Evolutionary conservation across 2,113 vertebrate species (phyloP).

Genomic region (Nycticorax nycticorax): DNA sequence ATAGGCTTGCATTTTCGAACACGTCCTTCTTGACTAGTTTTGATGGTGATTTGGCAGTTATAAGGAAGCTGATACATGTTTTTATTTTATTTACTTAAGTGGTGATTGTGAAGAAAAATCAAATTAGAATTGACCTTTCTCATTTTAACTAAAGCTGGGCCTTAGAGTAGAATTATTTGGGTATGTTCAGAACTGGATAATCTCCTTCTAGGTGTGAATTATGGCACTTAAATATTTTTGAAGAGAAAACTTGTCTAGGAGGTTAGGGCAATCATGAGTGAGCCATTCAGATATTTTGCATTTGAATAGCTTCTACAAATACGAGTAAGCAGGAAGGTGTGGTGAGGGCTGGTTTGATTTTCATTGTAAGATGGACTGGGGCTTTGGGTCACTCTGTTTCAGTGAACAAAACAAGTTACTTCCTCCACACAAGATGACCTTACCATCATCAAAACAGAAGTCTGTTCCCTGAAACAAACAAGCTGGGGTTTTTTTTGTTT

Average conservation of each 20-base stretch:
- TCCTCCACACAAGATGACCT: neutral
- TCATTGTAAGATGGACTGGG: neutral
- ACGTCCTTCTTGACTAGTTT: neutral
- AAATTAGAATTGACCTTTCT: neutral
- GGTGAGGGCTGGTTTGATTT: neutral
- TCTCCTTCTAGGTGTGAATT: neutral
- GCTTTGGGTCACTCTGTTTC: neutral
- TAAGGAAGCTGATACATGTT: fast-evolving
- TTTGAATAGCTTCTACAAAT: neutral
- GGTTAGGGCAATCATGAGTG: neutral
- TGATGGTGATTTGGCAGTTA: neutral
- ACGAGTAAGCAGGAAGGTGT: neutral
- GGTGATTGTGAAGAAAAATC: neutral
- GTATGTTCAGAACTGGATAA: neutral
- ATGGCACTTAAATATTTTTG: neutral
- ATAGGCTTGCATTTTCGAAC: neutral
- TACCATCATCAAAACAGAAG: neutral
- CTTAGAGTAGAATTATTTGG: neutral
- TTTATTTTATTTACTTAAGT: neutral
- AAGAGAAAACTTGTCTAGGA: neutral
- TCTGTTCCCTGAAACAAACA: neutral
- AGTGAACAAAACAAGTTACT: neutral
- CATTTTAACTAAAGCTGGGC: neutral
- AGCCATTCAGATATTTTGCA: neutral
- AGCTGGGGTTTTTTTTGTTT: neutral